phyloP scores from a whole-genome alignment of 2,113 vertebrate species.

The Opisthocomus hoazin region DNA sequence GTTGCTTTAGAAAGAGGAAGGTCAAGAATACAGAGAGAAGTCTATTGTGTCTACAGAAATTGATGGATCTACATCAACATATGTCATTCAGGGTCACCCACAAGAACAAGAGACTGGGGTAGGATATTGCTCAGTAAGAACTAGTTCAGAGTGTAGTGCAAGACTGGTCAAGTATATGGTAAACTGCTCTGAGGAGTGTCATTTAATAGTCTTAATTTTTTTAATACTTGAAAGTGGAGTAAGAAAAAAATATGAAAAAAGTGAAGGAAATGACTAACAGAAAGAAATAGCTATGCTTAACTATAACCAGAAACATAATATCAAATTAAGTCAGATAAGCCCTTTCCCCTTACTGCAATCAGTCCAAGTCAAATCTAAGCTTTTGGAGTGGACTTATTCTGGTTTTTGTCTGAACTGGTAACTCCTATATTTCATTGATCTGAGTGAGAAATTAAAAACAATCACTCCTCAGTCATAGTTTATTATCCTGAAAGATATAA shows the following conservation, averaged over 20 bases:
- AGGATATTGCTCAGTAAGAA: neutral
- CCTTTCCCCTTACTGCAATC: neutral
- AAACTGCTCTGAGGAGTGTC: neutral
- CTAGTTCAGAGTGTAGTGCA: neutral
- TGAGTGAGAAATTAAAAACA: neutral
- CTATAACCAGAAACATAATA: neutral
- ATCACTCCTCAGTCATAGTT: neutral
- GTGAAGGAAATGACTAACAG: neutral
- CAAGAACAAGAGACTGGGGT: neutral
- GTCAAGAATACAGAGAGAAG: neutral
- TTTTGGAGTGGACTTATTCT: neutral
- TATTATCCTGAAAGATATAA: neutral
- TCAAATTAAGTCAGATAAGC: neutral
- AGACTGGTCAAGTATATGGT: neutral
- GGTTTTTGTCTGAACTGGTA: neutral
- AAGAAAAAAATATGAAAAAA: neutral
- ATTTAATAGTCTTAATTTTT: neutral
- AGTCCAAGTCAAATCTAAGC: neutral
- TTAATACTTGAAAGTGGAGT: neutral
- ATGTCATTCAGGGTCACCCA: neutral
- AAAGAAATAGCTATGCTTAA: neutral
- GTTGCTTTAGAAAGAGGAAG: neutral
- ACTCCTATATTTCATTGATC: neutral
- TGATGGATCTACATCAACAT: neutral
- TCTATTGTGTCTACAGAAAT: neutral